These are phyloP conservation scores for Schlechtendalia chinensis DNA, from an alignment of 1,140 invertebrate species.

Conservation along the genomic window DNA sequence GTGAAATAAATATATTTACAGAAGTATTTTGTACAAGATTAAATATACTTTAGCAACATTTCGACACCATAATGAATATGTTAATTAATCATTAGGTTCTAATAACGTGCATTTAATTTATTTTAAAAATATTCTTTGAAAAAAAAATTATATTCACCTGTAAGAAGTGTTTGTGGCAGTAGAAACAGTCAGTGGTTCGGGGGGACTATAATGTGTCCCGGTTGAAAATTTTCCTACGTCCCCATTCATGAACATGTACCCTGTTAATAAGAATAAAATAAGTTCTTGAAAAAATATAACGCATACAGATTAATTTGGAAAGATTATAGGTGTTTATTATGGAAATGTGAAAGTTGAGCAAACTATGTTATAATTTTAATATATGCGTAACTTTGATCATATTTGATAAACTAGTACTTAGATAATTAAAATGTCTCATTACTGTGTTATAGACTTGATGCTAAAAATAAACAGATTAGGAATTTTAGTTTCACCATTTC, in stretches of 20 bases:
- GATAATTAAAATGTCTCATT: no score
- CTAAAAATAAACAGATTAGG: no score
- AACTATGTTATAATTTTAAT: no score
- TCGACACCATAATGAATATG: conserved; percentile 30
- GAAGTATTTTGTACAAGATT: neutral
- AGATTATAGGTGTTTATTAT: no score
- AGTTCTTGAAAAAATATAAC: no score
- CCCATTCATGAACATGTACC: conserved; percentile 76
- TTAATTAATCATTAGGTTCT: conserved; percentile 25
- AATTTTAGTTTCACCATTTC: no score
- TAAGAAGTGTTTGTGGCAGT: conserved; percentile 48
- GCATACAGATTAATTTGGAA: no score
- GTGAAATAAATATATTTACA: conserved; percentile 9
- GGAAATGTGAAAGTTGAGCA: no score
- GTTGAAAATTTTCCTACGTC: conserved; percentile 70
- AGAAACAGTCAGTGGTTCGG: conserved; percentile 57
- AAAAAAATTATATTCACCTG: conserved; percentile 26
- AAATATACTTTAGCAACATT: conserved; percentile 36
- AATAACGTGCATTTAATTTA: conserved; percentile 39
- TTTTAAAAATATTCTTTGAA: neutral
- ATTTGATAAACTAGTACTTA: no score
- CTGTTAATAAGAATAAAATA: conserved; percentile 57
- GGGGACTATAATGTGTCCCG: conserved; percentile 55
- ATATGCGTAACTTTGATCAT: no score
- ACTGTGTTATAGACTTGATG: no score